Conservation (phyloP, 2,888 invertebrate genomes). For the Neoscelio sp. region DNA sequence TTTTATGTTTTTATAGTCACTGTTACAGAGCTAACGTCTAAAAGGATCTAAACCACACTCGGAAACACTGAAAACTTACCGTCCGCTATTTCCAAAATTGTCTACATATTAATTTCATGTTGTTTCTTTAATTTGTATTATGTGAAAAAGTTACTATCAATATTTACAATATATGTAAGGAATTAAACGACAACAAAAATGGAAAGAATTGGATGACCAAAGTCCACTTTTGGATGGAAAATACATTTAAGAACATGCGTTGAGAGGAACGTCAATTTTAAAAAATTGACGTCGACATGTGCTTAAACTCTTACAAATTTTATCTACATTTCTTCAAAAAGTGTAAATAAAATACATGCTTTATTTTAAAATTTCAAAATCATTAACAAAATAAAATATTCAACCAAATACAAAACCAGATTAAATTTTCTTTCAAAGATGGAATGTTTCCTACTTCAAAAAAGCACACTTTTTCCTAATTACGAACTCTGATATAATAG, state of each 20-base stretch:
- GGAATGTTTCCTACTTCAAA: constrained; percentile 18
- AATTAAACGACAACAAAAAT: constrained; percentile 26
- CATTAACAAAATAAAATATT: constrained; percentile 20
- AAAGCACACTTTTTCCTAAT: no score
- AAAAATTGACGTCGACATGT: constrained; percentile 21
- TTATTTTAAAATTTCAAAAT: constrained; percentile 25
- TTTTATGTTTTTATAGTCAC: constrained; percentile 55
- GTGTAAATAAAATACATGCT: not conserved
- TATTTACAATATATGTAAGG: constrained; percentile 46
- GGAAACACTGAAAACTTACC: constrained; percentile 66
- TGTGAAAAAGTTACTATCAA: constrained; percentile 46
- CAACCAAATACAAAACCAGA: constrained; percentile 1
- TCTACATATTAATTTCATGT: constrained; percentile 38
- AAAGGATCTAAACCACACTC: constrained; percentile 49
- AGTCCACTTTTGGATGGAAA: no score
- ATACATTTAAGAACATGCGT: constrained; percentile 18
- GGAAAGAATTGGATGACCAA: constrained; percentile 29
- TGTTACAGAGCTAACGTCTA: constrained; percentile 51
- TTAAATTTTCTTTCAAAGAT: not conserved
- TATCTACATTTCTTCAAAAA: constrained; percentile 13
- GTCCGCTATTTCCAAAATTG: constrained; percentile 51
- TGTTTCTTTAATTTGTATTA: constrained; percentile 33
- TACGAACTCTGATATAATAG: constrained; percentile 14
- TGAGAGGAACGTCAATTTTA: constrained; percentile 9
- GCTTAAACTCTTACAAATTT: constrained; percentile 11